phyloP scores from a whole-genome alignment of 2,113 vertebrate species.

The Todiramphus saurophagus region DNA sequence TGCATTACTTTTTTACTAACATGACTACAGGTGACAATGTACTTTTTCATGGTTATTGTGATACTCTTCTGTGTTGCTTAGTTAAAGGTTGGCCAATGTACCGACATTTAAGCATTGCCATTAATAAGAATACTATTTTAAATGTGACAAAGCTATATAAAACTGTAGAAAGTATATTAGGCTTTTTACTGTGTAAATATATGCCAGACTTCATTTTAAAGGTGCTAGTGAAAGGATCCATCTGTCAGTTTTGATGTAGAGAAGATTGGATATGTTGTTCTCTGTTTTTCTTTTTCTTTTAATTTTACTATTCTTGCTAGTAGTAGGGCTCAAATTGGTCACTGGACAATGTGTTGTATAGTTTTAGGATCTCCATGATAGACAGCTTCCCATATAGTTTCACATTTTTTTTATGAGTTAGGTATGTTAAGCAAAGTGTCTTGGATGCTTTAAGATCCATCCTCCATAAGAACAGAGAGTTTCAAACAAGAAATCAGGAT shows the following conservation, averaged over 20 bases:
- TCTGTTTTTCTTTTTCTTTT: background rate
- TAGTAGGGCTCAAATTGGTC: background rate
- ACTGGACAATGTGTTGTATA: background rate
- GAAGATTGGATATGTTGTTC: background rate
- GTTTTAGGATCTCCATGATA: background rate
- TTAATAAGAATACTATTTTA: background rate
- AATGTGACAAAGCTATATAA: background rate
- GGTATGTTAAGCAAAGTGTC: background rate
- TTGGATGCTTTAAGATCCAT: background rate
- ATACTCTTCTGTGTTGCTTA: background rate
- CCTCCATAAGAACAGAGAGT: background rate
- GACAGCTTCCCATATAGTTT: background rate
- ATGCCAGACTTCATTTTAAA: background rate
- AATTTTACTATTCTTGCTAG: background rate
- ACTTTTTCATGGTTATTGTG: background rate
- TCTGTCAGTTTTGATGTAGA: background rate
- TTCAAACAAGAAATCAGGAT: background rate
- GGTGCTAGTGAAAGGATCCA: background rate
- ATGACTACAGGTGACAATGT: background rate
- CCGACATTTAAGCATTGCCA: background rate
- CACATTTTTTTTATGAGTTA: background rate
- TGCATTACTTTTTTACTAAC: background rate
- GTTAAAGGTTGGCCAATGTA: background rate
- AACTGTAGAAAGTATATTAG: background rate
- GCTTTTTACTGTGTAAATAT: background rate